Evolutionary conservation across 2,113 vertebrate species (phyloP), one percentile per base, ranked within the genome.

Genomic region (Sitta europaea): DNA sequence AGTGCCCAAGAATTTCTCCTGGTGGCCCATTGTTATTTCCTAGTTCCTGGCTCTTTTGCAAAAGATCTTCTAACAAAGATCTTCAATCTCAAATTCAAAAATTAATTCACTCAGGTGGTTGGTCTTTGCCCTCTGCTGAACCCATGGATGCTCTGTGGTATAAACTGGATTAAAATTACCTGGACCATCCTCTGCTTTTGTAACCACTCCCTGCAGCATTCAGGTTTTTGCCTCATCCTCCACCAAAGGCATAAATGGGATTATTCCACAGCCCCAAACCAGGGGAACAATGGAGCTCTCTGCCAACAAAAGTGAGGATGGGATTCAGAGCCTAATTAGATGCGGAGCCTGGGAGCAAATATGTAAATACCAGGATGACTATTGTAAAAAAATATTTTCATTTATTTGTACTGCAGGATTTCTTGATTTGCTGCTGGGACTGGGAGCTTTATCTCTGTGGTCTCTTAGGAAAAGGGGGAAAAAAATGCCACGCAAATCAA

Each of bases 251-350:
- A 3, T 76, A 86, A 92, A 83, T 66, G 79, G 82, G 86, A 91
- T 94, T 91, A 77, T 54, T 27, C 29, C 36, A 45, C 29, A 90
- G 53, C 36, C 74, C 59, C 75, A 21, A 77, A 76, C 2, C 59
- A n/a, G 25, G 72, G 77, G 47, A 88, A 90, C 79, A 83, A 45
- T 36, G 70, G 75, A 92, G 75, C 42, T 92, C 25, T 86, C 71
- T 92, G 94, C 47, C 91, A 92, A 61, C 29, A 4, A 2, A 73
- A 92, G 59, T 17, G 63, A 81, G 51, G 51, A 2, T 45, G 53
- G 79, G 72, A 95, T 76, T 93, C 70, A 4, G n/a, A 91, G 61
- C 66, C 88, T 95, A 94, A 96, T 97, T 96, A 96, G 91, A 84
- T 74, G 66, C 92, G 95, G 91, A 95, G 54, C 29, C 79, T 91